A percentile compares a stretch with the other conserved stretches of the same genome.
Evolutionary conservation across 1,140 invertebrate genomes (phyloP).

Genomic region (Hesperophylax magnus): DNA sequence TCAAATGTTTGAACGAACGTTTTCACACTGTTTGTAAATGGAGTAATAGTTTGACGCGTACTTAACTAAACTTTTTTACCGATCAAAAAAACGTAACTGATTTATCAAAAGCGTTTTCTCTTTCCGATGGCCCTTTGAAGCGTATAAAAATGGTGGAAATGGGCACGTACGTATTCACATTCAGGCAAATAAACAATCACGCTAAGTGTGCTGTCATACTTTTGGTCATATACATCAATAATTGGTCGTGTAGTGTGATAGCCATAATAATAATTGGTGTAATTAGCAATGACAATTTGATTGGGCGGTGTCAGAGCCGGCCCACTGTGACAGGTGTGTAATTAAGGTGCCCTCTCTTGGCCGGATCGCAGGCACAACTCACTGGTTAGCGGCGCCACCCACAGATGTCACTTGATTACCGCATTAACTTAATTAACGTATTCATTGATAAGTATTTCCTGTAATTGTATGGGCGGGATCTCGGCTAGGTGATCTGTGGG

Average conservation of each 20-base stretch:
- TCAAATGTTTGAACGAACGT: too few species aligned
- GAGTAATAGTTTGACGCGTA: too few species aligned
- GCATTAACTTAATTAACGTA: constrained; percentile 27
- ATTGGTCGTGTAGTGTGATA: neutral
- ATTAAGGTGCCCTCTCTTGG: constrained; percentile 11
- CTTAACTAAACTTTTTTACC: too few species aligned
- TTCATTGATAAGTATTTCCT: constrained; percentile 21
- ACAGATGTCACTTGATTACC: constrained; percentile 16
- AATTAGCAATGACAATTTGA: constrained; percentile 17
- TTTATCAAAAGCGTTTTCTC: too few species aligned
- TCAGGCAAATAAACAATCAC: too few species aligned
- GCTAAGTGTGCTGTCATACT: too few species aligned
- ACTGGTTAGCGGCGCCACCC: neutral
- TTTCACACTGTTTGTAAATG: too few species aligned
- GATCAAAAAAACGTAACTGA: too few species aligned
- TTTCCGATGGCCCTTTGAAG: too few species aligned
- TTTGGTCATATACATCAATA: too few species aligned
- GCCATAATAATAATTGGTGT: neutral
- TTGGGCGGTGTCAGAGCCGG: constrained; percentile 16
- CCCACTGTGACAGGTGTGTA: constrained; percentile 22
- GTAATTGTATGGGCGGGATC: constrained; percentile 6
- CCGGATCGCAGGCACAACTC: neutral
- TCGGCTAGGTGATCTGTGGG: neutral
- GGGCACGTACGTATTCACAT: too few species aligned
- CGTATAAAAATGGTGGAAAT: too few species aligned